Base-by-base conservation (phyloP, 2,797 vertebrate species). In the Malurus leucopterus region DNA sequence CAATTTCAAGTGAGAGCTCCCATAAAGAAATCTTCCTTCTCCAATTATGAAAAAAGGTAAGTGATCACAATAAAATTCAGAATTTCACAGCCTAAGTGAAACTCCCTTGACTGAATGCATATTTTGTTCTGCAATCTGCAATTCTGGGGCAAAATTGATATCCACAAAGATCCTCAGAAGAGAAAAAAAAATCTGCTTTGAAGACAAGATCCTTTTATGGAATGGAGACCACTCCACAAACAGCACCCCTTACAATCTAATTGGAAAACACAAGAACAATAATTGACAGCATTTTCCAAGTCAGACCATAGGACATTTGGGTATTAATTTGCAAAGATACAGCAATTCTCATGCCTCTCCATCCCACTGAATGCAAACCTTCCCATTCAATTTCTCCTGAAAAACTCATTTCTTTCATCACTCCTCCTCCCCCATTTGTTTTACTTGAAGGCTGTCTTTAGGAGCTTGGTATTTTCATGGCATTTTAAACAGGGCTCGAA, bases 391-490 rank as follows among this genome's bases (percentile, higher is more conserved):
- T 80, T 88, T 86, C 68, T 92, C 67, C 84, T 88, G 78, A 61
- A 82, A 92, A 94, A 92, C 62, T 91, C 20, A 46, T 61, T 49
- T 81, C 50, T 73, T 53, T 82, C 57, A 57, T 50, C 36, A 75
- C 47, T 87, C 24, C 70, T 72, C 64, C 73, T 77, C 59, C 77
- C 57, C 78, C 29, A 61, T 80, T 79, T 69, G 59, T 88, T 95
- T 93, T 94, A 86, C 88, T 88, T 88, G 83, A 96, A 95, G 93
- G 92, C 96, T 95, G 93, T 96, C 93, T 97, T 93, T 92, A 93
- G 91, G 95, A 97, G 93, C 89, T 94, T 95, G 90, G 80, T 94
- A 93, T 94, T 96, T 96, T 96, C 88, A 89, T 91, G 92, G 94
- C 94, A 96, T 95, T 96, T 97, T 96, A 95, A 95, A 95, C 61